phyloP scores from a whole-genome alignment of 2,888 invertebrate species.

The Drosophila algonquin region DNA sequence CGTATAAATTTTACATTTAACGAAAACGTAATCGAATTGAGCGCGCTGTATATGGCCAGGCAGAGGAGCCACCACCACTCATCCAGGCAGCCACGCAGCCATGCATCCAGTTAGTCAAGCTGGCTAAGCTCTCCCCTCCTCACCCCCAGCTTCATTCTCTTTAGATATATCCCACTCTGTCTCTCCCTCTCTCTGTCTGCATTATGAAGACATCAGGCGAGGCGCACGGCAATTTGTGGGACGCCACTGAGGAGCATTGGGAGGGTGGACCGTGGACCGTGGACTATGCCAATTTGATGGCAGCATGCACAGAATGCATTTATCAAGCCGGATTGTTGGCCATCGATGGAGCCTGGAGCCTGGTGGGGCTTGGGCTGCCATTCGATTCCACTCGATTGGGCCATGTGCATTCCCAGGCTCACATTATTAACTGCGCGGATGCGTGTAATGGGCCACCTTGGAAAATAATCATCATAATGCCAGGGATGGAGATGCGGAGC shows the following conservation, averaged over 20 bases:
- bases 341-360: conserved; percentile 60
- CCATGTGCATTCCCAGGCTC: conserved; percentile 66
- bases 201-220: conserved; percentile 75
- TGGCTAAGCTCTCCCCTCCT: conserved; percentile 32
- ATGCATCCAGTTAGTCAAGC: background rate
- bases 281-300: conserved; percentile 66
- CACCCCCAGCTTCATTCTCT: conserved; percentile 2
- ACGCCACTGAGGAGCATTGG: conserved; percentile 54
- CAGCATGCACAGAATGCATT: conserved; percentile 66
- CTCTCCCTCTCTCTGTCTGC: conserved; percentile 27
- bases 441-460: conserved; percentile 75
- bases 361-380: background rate
- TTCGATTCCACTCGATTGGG: conserved; percentile 13
- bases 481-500: background rate
- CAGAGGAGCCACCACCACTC: conserved; percentile 16
- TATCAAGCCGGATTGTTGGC: conserved; percentile 73
- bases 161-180: conserved; percentile 14
- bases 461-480: conserved; percentile 62
- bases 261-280: conserved; percentile 11
- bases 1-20: conserved; percentile 81
- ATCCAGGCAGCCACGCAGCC: background rate
- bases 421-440: conserved; percentile 66
- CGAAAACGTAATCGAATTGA: conserved; percentile 81
- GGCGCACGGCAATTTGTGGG: conserved; percentile 77
- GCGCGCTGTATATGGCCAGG: conserved; percentile 80